Base-by-base conservation (phyloP, 1,140 invertebrate genomes). In the Cotesia typhae region DNA sequence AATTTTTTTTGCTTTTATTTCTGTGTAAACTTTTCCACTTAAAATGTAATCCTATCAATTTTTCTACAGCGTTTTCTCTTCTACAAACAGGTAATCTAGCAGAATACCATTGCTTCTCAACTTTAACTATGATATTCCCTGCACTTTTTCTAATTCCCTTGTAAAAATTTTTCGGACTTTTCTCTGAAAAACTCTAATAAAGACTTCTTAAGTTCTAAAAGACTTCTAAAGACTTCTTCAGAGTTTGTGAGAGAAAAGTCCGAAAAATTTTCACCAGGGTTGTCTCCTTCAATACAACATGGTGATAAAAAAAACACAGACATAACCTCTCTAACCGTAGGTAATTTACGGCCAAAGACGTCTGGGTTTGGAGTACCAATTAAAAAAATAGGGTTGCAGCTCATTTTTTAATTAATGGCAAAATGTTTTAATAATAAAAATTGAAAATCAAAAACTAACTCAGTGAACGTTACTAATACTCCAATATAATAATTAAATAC, bases 321-420 rank as follows among this genome's bases (percentile, higher is more conserved):
- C 57, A 71, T 71, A 71, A 71, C 69, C 69, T 71, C 69, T 71
- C 64, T 51, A 71, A 71, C 69, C 4, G 69, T 71, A 38, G 69
- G 69, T 51, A 71, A 64, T 51, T 71, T 71, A 71, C 41, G 69
- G 59, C 69, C 69, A 63, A 63, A 71, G 36, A 64, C 69, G 69
- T 71, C 64, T n/a, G 69, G n/a, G 59, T 61, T 61, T 4, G 60
- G n/a, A 61, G n/a, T 12, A 61, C 60, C 60, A 61, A 69, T 69
- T 69, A 69, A 55, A 35, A 9, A 69, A 69, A 55, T 69, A 17
- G 67, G 67, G 1, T 69, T 69, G 28, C 60, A 20, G 60, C 60
- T 61, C 60, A 61, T 28, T 61, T 20, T 20, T 61, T 61, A 61
- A n/a, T 4, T 10, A 41, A 41, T 1, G 9, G 38, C 38, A 41